A percentile compares a stretch with the other conserved stretches of the same genome.
These are phyloP conservation scores for Selenia dentaria DNA, from an alignment of 2,888 invertebrate species.

Conservation along the genomic window DNA sequence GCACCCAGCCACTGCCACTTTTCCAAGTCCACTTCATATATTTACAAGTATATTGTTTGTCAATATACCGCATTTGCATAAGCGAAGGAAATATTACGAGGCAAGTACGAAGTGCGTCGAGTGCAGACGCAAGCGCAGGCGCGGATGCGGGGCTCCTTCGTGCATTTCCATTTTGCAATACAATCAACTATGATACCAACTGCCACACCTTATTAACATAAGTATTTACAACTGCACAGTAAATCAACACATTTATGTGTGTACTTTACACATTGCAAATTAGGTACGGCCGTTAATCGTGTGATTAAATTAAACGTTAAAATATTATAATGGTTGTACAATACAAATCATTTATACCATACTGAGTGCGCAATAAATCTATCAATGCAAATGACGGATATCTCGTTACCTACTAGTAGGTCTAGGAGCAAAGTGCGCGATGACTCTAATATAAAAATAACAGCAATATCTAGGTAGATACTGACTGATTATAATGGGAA, in stretches of 20 bases:
- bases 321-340: constrained; percentile 34
- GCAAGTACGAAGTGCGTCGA: constrained; percentile 16
- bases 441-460: neutral
- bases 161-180: constrained; percentile 75
- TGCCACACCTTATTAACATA: constrained; percentile 69
- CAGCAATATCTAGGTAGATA: too few species aligned
- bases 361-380: constrained; percentile 28
- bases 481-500: too few species aligned
- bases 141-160: constrained; percentile 23
- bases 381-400: constrained; percentile 30
- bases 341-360: constrained; percentile 30
- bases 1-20: constrained; percentile 59
- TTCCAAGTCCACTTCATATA: constrained; percentile 69
- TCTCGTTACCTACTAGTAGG: constrained; percentile 16
- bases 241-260: constrained; percentile 71
- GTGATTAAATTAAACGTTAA: constrained; percentile 47
- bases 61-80: constrained; percentile 71
- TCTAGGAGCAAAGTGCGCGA: constrained; percentile 13
- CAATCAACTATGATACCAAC: constrained; percentile 59
- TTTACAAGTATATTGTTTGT: constrained; percentile 73
- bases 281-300: constrained; percentile 59
- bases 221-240: constrained; percentile 69
- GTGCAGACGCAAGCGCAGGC: constrained; percentile 16
- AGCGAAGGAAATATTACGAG: constrained; percentile 61
- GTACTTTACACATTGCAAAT: constrained; percentile 62